Base-by-base conservation (phyloP, 2,113 vertebrate genomes). In the Brachypteracias leptosomus region DNA sequence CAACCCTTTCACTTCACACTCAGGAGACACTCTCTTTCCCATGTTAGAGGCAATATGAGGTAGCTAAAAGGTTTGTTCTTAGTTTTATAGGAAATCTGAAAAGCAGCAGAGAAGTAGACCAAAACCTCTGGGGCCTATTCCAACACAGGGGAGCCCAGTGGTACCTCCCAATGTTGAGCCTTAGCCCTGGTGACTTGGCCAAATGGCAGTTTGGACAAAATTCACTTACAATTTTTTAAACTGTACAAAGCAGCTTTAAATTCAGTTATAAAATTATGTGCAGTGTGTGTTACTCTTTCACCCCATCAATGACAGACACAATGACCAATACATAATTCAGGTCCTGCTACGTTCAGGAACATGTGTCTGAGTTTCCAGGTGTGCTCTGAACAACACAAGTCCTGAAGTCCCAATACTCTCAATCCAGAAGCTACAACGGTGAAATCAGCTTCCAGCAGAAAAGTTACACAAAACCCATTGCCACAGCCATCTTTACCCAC, bases 111-210 rank as follows among this genome's bases (percentile, higher is more conserved):
- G 16, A n/a, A 76, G 26, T 9, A 55, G 21, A 73, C 24, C 57
- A 47, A 61, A 70, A 29, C 80, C 42, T 77, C 14, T 13, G 51
- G 55, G 42, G 35, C 26, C 29, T 52, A 5, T 62, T 66, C 31
- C 4, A 0, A 57, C 42, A 40, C 28, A 11, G 2, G 5, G 25
- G 10, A 75, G 20, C 65, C 9, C 11, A 62, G 24, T 0, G 0
- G 28, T 65, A 55, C 26, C 66, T 87, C 35, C 54, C 3, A 7
- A 8, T 10, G 13, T 13, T 29, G 10, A 91, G 21, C 20, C 51
- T 63, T 44, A 35, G 14, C 19, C 26, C 11, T n/a, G 13, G 26
- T 51, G 12, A 67, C 24, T 59, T 59, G 31, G 44, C 20, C 17
- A 59, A 63, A 68, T 25, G 44, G 68, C n/a, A 35, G 15, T 38